Base-by-base conservation (phyloP, 2,888 invertebrate species). In the Colostygia pectinataria region DNA sequence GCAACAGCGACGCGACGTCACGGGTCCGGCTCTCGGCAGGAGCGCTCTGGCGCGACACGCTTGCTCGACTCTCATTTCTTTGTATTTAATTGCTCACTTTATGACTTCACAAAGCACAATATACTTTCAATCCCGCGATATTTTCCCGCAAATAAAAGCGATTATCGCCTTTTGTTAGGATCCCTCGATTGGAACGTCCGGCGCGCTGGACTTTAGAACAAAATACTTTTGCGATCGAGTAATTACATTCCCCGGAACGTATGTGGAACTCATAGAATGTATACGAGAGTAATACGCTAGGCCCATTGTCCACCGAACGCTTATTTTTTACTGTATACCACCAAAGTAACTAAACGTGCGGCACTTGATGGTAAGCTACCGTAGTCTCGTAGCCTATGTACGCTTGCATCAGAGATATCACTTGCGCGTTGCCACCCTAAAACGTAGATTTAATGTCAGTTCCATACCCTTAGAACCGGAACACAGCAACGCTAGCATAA, bases 31-130 rank as follows among this genome's bases (percentile, higher is more conserved):
- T 9, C 20, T 18, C 9, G 18, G 14, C 37, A 29, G 15, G 32
- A 20, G n/a, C 33, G 25, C 20, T 39, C 33, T 27, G 5, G 46
- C 44, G 27, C 45, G 29, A 39, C 38, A 44, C 20, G 3, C 20
- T 20, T 6, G 20, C 44, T 25, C 36, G 39, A 34, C 32, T 9
- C 25, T 31, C 33, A 34, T 24, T 41, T 34, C 8, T 48, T 42
- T 42, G 39, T 45, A 49, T 47, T 71, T 68, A 69, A 74, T 71
- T 70, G 71, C 62, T 57, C 66, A 46, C 65, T 67, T 71, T 72
- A 67, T 51, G 57, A 66, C 43, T 36, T 34, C 46, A 48, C 37
- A 55, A 42, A 40, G 48, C 50, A 56, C 57, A 58, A 42, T 34
- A 20, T 39, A 49, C 48, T 39, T 46, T 20, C 27, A 34, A 43